Conservation (phyloP, 2,797 vertebrate genomes). For the Apodemus agrarius region DNA sequence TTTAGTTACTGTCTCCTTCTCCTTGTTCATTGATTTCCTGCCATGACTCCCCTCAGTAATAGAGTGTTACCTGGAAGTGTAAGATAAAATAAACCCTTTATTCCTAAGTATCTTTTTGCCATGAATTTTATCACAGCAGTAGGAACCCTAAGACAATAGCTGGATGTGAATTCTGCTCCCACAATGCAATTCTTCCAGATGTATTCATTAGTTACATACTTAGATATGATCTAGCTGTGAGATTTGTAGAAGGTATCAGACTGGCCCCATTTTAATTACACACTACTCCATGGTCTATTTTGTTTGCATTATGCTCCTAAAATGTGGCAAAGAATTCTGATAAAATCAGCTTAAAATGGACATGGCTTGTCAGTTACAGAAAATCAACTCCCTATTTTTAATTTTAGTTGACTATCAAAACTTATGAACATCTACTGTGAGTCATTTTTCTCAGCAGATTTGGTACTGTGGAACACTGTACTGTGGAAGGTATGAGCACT, state of each 20-base stretch:
- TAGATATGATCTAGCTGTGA: background rate
- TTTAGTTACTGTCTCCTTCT: background rate
- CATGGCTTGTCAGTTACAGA: background rate
- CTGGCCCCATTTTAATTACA: background rate
- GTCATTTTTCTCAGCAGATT: background rate
- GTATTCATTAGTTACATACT: background rate
- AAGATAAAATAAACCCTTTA: background rate
- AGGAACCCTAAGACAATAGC: background rate
- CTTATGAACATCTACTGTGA: background rate
- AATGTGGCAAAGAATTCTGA: background rate
- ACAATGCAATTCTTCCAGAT: background rate
- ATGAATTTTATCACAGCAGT: background rate
- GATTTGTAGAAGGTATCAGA: background rate
- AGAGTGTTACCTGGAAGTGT: background rate
- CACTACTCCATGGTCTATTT: background rate
- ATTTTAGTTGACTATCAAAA: background rate
- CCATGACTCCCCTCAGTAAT: background rate
- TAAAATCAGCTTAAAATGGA: background rate
- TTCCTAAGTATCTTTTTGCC: background rate
- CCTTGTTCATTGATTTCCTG: background rate
- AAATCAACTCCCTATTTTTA: background rate
- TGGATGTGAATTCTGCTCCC: background rate
- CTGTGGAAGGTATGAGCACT: background rate
- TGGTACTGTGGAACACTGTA: background rate
- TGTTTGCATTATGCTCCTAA: background rate